phyloP scores from a whole-genome alignment of 1,140 invertebrate species.

The Halictus rubicundus region DNA sequence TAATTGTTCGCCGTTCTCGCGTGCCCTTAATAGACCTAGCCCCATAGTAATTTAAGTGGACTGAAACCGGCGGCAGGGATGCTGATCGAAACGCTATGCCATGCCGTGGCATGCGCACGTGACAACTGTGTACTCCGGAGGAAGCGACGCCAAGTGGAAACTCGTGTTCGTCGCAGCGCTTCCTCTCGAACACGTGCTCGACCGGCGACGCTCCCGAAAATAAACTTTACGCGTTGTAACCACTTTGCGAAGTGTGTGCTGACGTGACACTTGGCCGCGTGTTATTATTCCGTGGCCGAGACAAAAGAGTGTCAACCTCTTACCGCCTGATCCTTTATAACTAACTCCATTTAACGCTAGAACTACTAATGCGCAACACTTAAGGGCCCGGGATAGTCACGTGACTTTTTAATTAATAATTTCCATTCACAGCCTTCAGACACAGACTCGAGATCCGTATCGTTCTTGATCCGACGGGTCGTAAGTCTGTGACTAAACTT shows the following conservation, averaged over 20 bases:
- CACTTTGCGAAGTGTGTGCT: constrained; percentile 58
- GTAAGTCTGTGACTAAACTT: no score
- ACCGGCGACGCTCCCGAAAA: constrained; percentile 50
- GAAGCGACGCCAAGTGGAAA: constrained; percentile 71
- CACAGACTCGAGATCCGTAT: no score
- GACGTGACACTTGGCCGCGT: constrained; percentile 48
- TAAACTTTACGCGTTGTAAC: constrained; percentile 58
- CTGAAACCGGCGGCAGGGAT: constrained; percentile 1
- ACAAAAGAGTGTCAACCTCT: background rate
- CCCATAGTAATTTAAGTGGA: constrained; percentile 21
- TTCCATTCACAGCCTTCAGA: no score
- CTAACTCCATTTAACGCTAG: no score
- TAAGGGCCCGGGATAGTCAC: no score
- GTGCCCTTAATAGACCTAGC: background rate
- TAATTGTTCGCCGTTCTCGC: background rate
- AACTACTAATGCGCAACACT: no score
- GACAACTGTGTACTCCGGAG: constrained; percentile 49
- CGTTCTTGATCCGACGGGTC: no score
- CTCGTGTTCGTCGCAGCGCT: constrained; percentile 65
- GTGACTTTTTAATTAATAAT: no score
- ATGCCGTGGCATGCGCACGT: constrained; percentile 47
- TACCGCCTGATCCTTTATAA: no score
- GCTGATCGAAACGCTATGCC: constrained; percentile 20
- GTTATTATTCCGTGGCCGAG: background rate
- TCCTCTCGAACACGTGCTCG: constrained; percentile 57